Conservation (phyloP, 2,113 vertebrate genomes). For the Myrmecobius fasciatus region DNA sequence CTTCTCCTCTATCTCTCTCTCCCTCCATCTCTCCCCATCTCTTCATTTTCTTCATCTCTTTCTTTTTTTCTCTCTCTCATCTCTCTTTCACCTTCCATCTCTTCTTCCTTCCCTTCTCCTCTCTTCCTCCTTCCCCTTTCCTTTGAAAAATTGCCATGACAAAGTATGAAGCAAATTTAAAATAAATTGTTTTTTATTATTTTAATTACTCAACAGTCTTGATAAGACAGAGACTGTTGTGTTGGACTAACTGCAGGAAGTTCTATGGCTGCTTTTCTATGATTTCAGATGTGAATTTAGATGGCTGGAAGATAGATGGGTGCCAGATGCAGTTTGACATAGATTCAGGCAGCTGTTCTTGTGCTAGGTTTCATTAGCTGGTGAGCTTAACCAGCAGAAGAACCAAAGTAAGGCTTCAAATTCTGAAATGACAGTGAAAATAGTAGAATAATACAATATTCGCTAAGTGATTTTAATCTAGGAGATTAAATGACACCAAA, state of each 20-base stretch:
- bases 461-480: constrained; percentile 85
- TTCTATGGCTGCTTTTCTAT: constrained; percentile 79
- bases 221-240: constrained; percentile 85
- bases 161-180: constrained; percentile 78
- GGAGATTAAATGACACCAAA: constrained; percentile 83
- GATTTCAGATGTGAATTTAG: constrained; percentile 86
- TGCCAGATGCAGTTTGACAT: constrained; percentile 88
- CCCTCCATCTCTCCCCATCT: background rate
- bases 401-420: constrained; percentile 74
- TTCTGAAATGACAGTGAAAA: constrained; percentile 75
- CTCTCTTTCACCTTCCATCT: background rate
- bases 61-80: background rate
- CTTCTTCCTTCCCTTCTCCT: background rate
- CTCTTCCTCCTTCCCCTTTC: background rate
- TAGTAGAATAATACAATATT: constrained; percentile 82
- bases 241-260: constrained; percentile 80
- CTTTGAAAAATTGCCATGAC: constrained; percentile 70
- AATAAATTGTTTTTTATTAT: constrained; percentile 80
- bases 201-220: constrained; percentile 82
- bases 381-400: constrained; percentile 75
- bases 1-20: background rate
- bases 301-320: constrained; percentile 88
- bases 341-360: constrained; percentile 86
- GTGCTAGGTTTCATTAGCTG: constrained; percentile 83
- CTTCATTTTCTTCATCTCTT: no score